Evolutionary conservation across 2,888 invertebrate species (phyloP), one percentile per base, ranked within the genome.

Genomic region (Mesorhabditis belari): DNA sequence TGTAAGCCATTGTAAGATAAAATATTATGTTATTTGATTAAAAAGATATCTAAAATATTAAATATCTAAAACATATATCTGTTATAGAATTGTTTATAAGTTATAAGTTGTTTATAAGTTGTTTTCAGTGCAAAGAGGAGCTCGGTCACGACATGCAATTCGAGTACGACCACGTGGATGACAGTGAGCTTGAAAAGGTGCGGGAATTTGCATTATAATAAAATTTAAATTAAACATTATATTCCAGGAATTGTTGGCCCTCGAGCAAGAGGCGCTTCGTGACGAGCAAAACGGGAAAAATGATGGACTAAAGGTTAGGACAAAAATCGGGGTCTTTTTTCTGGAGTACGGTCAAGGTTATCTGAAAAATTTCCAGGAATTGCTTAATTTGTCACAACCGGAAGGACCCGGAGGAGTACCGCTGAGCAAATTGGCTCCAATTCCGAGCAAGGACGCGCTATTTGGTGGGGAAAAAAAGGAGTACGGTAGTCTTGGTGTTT

Each of bases 361-460:
- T 9, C 29, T 60, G 29, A n/a, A 4, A 67, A 52, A 25, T 6
- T 35, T 25, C 5, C 62, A 79, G 66, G 74, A 75, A 5, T 73
- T 79, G 21, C 65, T 79, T n/a, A 72, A 70, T 12, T 57, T 78
- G 55, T 71, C 72, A 3, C 73, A 75, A 50, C 77, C 76, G n/a
- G 71, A 72, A 24, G 74, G 73, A 12, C 68, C 75, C 56, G 73
- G 74, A 12, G 72, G 69, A 24, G 57, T 77, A 64, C 82, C 84
- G 4, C 69, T 81, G 26, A 80, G 75, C 56, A 82, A 83, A 60
- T 70, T 85, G 60, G 84, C 84, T 26, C 84, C 84, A 5, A 73
- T 81, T 3, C 85, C 85, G 2, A 77, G 79, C 9, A 79, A 82
- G 58, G 82, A 83, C 56, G 83, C 83, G 25, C 77, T 85, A 21